A percentile compares a stretch with the other conserved stretches of the same genome.
Evolutionary conservation across 2,888 invertebrate species (phyloP).

Genomic region (Drosophila mettleri): DNA sequence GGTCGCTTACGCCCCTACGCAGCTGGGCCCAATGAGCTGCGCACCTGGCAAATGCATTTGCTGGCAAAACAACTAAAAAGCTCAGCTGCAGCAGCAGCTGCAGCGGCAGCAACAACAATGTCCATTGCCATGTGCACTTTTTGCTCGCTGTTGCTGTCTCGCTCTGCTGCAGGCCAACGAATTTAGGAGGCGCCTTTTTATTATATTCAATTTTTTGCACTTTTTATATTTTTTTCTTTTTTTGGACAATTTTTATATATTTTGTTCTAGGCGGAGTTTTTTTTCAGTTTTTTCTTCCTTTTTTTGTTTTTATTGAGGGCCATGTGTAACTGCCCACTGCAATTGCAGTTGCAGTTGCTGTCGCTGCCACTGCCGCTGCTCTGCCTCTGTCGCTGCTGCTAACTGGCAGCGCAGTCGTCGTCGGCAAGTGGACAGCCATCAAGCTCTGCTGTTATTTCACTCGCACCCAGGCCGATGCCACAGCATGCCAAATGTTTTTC

Average conservation of each 20-base stretch:
- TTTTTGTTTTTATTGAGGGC: conserved; percentile 30
- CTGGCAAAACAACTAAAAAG: conserved; percentile 73
- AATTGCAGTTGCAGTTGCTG: conserved; percentile 12
- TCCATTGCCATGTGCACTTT: conserved; percentile 35
- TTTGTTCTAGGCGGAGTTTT: conserved; percentile 32
- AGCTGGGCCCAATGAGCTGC: conserved; percentile 23
- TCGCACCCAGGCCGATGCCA: conserved; percentile 75
- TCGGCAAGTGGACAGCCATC: conserved; percentile 35
- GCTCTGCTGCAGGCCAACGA: conserved; percentile 37
- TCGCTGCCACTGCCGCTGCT: conserved; percentile 25
- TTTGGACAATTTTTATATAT: conserved; percentile 55
- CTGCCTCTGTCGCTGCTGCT: conserved; percentile 24
- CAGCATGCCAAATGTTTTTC: conserved; percentile 43
- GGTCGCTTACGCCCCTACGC: not conserved
- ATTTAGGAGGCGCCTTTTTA: conserved; percentile 66
- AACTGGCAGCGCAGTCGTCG: conserved; percentile 39
- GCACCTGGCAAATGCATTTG: conserved; percentile 79
- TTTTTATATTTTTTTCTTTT: conserved; percentile 29
- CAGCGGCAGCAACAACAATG: conserved; percentile 15
- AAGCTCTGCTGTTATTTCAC: conserved; percentile 81
- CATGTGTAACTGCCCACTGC: conserved; percentile 49
- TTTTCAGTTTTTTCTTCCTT: conserved; percentile 19
- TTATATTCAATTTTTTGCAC: conserved; percentile 27
- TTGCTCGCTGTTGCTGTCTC: conserved; percentile 32
- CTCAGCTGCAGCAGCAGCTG: conserved; percentile 8